A percentile compares a stretch with the other conserved stretches of the same genome.
Conservation (phyloP, 2,888 invertebrate genomes). For the Linnaemya tessellans region DNA sequence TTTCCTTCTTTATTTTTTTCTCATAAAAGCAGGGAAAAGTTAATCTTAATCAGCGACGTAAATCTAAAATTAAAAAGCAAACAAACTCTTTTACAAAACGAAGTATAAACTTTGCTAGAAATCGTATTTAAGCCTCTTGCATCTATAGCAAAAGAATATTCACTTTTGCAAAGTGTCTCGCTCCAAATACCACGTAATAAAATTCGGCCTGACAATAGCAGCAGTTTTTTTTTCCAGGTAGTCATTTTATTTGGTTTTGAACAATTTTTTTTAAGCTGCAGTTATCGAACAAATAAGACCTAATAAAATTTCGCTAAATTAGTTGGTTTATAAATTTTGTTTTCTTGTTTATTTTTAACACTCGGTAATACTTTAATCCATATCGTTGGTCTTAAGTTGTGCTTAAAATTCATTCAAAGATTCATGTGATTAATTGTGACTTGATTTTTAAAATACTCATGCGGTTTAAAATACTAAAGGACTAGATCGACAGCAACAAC, state of each 20-base stretch:
- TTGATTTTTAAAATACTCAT: too few relatives aligned
- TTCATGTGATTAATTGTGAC: too few relatives aligned
- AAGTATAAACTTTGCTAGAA: not conserved
- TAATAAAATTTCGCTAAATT: not conserved
- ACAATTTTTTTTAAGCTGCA: not conserved
- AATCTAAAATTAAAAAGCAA: not conserved
- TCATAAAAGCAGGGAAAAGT: conserved; percentile 12
- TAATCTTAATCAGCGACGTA: conserved; percentile 38
- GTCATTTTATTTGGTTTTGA: not conserved
- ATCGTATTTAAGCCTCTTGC: not conserved
- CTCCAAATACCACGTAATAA: conserved; percentile 9
- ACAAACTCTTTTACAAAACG: not conserved
- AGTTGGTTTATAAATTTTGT: not conserved
- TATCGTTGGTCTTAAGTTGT: conserved; percentile 1
- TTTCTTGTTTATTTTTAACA: not conserved
- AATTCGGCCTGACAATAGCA: not conserved
- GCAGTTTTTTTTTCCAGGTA: not conserved
- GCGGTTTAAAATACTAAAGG: too few relatives aligned
- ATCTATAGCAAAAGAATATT: not conserved
- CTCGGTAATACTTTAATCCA: conserved; percentile 2
- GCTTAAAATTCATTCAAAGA: not conserved
- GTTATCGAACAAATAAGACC: conserved; percentile 4
- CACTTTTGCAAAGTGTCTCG: not conserved
- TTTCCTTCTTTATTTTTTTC: conserved; percentile 5
- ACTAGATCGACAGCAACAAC: too few relatives aligned